These are phyloP conservation scores for Platycercus adscitus DNA, from an alignment of 2,113 vertebrate species.

Conservation along the genomic window DNA sequence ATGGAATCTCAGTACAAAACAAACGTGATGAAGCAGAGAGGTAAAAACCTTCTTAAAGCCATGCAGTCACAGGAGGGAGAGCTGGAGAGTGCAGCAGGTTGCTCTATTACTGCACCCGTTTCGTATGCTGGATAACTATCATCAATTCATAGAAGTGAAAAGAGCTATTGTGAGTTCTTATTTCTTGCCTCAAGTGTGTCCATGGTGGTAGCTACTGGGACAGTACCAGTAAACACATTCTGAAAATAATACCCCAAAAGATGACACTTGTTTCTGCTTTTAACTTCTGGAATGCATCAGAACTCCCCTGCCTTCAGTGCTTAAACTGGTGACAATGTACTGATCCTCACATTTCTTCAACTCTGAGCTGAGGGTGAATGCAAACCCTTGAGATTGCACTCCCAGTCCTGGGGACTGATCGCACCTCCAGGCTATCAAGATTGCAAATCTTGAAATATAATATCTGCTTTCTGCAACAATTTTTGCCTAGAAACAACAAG, in stretches of 20 bases:
- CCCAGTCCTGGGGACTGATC: accelerated
- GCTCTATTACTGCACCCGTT: background rate
- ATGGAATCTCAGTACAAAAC: background rate
- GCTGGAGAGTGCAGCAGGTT: background rate
- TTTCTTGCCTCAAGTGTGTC: background rate
- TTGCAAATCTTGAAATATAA: background rate
- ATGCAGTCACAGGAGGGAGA: background rate
- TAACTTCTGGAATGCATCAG: background rate
- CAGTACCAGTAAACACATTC: background rate
- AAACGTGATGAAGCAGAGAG: accelerated
- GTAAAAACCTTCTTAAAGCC: background rate
- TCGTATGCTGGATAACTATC: background rate
- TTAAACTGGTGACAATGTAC: background rate
- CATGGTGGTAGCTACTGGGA: background rate
- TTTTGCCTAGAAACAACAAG: background rate
- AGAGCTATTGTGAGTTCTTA: background rate
- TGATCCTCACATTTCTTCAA: background rate
- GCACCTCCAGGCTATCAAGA: background rate
- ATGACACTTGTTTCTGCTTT: background rate
- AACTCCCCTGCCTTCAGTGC: background rate
- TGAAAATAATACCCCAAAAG: background rate
- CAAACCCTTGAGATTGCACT: background rate
- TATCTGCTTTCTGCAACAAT: background rate
- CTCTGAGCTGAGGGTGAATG: background rate
- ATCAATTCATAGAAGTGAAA: background rate